Evolutionary conservation across 2,888 invertebrate genomes (phyloP).

Genomic region (Orthonevra nobilis): DNA sequence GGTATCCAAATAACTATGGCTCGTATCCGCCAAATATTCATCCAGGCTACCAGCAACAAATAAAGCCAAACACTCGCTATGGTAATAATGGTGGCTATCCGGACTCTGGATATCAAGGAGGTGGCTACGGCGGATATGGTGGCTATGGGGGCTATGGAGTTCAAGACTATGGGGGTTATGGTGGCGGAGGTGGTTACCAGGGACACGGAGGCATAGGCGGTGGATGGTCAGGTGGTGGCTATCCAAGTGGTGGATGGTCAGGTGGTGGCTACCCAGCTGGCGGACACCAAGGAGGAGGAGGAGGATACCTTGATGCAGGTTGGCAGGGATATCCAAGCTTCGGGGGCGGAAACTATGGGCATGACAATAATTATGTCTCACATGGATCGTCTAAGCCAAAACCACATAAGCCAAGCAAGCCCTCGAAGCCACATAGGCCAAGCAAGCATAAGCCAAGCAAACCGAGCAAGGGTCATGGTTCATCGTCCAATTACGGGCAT

Average conservation of each 20-base stretch:
- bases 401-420: not conserved
- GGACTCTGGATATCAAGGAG: not conserved
- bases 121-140: not conserved
- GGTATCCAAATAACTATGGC: slow-evolving; percentile 2
- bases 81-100: no score
- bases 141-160: not conserved
- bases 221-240: no score
- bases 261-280: not conserved
- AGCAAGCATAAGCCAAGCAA: no score
- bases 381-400: not conserved
- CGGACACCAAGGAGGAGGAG: not conserved
- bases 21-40: not conserved
- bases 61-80: not conserved
- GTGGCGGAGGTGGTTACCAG: no score
- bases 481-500: not conserved
- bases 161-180: no score
- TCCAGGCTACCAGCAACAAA: slow-evolving; percentile 11
- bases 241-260: no score
- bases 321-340: slow-evolving; percentile 2
- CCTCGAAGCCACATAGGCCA: not conserved
- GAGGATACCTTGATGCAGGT: no score
- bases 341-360: no score
- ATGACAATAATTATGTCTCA: no score
- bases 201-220: no score
- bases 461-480: no score